phyloP scores from a whole-genome alignment of 2,797 vertebrate species.

The Capromys pilorides region DNA sequence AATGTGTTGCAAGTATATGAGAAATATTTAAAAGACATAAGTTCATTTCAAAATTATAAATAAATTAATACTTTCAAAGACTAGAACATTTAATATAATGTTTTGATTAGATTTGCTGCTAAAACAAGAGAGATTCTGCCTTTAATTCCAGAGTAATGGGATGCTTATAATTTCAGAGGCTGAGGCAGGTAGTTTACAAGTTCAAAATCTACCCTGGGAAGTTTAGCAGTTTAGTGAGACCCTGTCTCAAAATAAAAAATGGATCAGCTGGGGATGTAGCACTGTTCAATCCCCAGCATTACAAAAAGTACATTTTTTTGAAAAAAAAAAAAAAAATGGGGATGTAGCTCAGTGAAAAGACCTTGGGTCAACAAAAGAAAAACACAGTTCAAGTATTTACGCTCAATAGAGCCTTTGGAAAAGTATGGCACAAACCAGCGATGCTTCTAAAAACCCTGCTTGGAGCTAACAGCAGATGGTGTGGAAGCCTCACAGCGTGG shows the following conservation, averaged over 20 bases:
- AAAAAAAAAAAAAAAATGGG: not conserved
- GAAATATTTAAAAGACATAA: not conserved
- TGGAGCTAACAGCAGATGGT: not conserved
- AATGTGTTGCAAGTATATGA: not conserved
- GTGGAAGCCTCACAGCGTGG: not conserved
- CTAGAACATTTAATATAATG: not conserved
- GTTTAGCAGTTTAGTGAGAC: not conserved
- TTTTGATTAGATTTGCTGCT: not conserved
- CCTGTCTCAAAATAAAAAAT: not conserved
- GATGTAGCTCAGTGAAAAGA: not conserved
- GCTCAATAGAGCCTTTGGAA: not conserved
- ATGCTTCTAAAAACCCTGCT: not conserved
- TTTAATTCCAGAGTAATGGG: not conserved
- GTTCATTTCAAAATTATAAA: not conserved
- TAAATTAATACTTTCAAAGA: not conserved
- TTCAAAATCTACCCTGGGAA: too few species aligned
- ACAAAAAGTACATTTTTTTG: not conserved
- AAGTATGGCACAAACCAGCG: not conserved
- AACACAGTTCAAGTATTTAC: not conserved
- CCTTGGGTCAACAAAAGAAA: not conserved
- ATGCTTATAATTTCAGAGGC: not conserved
- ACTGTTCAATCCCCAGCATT: not conserved
- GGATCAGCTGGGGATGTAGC: not conserved
- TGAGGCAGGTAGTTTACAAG: not conserved
- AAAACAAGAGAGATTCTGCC: not conserved